phyloP scores from a whole-genome alignment of 2,888 invertebrate species.

The Tanytarsus gracilentus region DNA sequence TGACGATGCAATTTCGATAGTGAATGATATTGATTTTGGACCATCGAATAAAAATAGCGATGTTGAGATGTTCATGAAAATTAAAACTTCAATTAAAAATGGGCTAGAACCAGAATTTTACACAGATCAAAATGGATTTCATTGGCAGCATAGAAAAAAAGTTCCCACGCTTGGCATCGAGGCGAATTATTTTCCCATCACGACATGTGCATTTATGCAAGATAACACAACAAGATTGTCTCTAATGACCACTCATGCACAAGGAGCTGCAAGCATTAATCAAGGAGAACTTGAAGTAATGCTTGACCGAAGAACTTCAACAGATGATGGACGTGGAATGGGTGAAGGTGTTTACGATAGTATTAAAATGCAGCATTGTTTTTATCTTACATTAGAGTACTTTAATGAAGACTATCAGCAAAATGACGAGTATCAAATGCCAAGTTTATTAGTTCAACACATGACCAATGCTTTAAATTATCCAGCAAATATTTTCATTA shows the following conservation, averaged over 20 bases:
- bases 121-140: slow-evolving; percentile 89
- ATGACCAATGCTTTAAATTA: slow-evolving; percentile 70
- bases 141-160: slow-evolving; percentile 74
- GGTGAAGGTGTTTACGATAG: slow-evolving; percentile 94
- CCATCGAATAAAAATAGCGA: slow-evolving; percentile 74
- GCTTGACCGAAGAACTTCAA: slow-evolving; percentile 84
- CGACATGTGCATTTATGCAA: slow-evolving; percentile 80
- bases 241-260: slow-evolving; percentile 77
- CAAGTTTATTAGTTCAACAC: slow-evolving; percentile 62
- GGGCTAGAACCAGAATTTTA: slow-evolving; percentile 73
- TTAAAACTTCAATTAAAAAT: slow-evolving; percentile 78
- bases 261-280: slow-evolving; percentile 82
- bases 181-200: slow-evolving; percentile 94
- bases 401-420: slow-evolving; percentile 33
- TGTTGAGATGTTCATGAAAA: slow-evolving; percentile 85
- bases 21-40: slow-evolving; percentile 78
- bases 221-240: slow-evolving; percentile 64
- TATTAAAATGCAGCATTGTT: slow-evolving; percentile 66
- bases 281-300: slow-evolving; percentile 88
- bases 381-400: slow-evolving; percentile 78
- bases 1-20: slow-evolving; percentile 66
- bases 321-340: slow-evolving; percentile 82
- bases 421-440: slow-evolving; percentile 44
- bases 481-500: slow-evolving; percentile 65
- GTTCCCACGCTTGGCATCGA: slow-evolving; percentile 78